These are phyloP conservation scores for Ladona fulva DNA, from an alignment of 1,140 invertebrate species.

Conservation along the genomic window DNA sequence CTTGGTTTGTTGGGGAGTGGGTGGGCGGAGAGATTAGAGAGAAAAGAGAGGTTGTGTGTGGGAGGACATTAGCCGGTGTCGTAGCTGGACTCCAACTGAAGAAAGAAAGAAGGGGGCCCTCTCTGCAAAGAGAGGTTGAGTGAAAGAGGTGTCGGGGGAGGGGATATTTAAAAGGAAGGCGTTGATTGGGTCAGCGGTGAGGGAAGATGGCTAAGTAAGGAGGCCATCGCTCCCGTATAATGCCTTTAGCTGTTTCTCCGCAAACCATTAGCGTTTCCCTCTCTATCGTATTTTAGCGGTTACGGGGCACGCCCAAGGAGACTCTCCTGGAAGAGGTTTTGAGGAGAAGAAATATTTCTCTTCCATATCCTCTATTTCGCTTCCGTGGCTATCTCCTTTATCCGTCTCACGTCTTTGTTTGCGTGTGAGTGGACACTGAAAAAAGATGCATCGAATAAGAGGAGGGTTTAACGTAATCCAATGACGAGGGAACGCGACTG, in stretches of 20 bases:
- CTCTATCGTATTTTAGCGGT: neutral
- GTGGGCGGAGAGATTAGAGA: neutral
- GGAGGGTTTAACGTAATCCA: too few relatives aligned
- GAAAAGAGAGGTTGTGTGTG: neutral
- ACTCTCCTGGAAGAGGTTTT: too few relatives aligned
- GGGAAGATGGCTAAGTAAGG: neutral
- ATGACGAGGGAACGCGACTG: too few relatives aligned
- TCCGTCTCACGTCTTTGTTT: too few relatives aligned
- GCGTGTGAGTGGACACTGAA: too few relatives aligned
- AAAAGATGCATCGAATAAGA: too few relatives aligned
- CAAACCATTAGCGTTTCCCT: neutral
- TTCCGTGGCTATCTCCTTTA: too few relatives aligned
- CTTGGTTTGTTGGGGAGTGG: neutral
- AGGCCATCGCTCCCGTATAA: neutral
- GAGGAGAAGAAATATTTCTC: too few relatives aligned
- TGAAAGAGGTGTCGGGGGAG: neutral
- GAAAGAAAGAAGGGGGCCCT: neutral
- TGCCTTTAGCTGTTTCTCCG: conserved; percentile 3
- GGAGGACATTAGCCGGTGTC: conserved; percentile 4
- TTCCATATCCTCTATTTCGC: too few relatives aligned
- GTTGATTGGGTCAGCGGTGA: neutral
- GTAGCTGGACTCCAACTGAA: neutral
- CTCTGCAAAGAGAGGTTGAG: neutral
- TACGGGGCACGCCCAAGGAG: too few relatives aligned
- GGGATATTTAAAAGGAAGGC: neutral